A percentile compares a stretch with the other conserved stretches of the same genome.
Conservation (phyloP, 2,113 vertebrate species). For the Cyphomyrus discorhynchus region DNA sequence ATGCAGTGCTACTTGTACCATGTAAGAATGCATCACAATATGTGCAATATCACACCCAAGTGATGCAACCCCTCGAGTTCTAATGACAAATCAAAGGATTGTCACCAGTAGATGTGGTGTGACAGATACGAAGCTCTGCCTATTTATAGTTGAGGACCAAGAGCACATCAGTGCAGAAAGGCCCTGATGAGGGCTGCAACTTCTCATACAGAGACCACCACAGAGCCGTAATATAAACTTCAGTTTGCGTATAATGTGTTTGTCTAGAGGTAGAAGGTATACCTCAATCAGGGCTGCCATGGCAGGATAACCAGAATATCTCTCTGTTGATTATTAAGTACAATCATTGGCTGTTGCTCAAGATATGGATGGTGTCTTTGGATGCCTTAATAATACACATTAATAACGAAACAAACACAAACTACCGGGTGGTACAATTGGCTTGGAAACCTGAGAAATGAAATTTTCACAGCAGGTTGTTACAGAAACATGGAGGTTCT, state of each 20-base stretch:
- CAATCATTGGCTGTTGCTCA: not conserved
- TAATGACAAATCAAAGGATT: conserved; percentile 7
- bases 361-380: not conserved
- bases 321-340: not conserved
- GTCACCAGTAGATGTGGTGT: not conserved
- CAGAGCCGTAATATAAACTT: not conserved
- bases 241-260: not conserved
- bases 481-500: not conserved
- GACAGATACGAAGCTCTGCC: not conserved
- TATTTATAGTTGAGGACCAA: not conserved
- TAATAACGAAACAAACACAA: not conserved
- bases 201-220: not conserved
- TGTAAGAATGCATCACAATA: not conserved
- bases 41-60: not conserved
- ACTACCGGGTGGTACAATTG: not conserved
- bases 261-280: not conserved
- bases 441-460: not conserved
- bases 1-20: not conserved
- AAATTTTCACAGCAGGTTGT: conserved; percentile 1
- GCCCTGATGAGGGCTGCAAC: not conserved
- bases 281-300: not conserved
- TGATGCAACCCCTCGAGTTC: not conserved
- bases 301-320: not conserved
- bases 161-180: not conserved
- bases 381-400: not conserved